Evolutionary conservation across 2,888 invertebrate genomes (phyloP).

Genomic region (Endomychus coccineus): DNA sequence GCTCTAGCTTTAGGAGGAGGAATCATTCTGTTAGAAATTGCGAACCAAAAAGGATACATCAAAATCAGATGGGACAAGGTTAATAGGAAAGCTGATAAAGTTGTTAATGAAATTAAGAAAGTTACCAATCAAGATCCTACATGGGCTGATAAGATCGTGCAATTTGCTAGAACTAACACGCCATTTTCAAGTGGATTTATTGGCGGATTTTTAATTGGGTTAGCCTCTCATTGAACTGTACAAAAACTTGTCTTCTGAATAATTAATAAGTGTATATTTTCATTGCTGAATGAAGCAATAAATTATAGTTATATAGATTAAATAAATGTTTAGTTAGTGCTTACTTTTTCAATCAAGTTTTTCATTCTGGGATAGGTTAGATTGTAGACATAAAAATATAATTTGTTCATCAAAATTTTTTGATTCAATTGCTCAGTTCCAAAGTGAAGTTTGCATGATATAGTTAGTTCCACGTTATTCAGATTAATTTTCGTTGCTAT

Average conservation of each 20-base stretch:
- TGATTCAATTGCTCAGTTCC: no score
- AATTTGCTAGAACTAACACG: conserved; percentile 12
- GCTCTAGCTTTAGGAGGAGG: conserved; percentile 89
- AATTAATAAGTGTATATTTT: not conserved
- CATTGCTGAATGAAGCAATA: no score
- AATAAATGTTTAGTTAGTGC: no score
- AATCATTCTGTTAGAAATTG: conserved; percentile 81
- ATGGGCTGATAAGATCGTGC: conserved; percentile 58
- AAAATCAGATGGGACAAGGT: conserved; percentile 88
- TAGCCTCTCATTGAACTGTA: conserved; percentile 13
- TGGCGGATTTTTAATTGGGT: conserved; percentile 15
- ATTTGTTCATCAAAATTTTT: no score
- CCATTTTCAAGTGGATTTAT: conserved; percentile 14
- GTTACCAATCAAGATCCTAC: conserved; percentile 68
- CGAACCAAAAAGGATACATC: conserved; percentile 88
- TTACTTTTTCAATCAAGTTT: no score
- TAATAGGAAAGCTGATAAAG: conserved; percentile 72
- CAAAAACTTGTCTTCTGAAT: not conserved
- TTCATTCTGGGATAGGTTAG: no score
- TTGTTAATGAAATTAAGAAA: conserved; percentile 73
- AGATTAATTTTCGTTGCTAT: no score
- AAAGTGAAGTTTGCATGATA: no score
- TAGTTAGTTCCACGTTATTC: no score
- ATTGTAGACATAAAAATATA: no score
- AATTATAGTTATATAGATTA: no score